phyloP scores from a whole-genome alignment of 2,888 invertebrate genomes.

The Mylabris sibirica region DNA sequence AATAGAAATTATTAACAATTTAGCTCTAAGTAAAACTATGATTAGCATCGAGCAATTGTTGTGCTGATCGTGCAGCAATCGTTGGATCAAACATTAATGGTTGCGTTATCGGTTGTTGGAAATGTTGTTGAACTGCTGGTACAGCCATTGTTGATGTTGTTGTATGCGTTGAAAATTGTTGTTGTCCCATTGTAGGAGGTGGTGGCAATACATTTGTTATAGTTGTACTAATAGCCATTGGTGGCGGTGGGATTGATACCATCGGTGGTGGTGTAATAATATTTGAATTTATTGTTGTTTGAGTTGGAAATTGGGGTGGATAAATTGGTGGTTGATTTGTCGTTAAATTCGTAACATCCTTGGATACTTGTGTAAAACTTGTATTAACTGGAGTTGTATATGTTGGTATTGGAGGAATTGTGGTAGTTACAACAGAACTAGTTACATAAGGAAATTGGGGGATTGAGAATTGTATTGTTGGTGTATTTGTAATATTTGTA shows the following conservation, averaged over 20 bases:
- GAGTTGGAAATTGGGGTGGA: neutral
- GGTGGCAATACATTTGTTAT: neutral
- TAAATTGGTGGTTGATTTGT: neutral
- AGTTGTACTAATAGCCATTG: slow-evolving; percentile 4
- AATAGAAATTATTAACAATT: neutral
- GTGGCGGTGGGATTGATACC: slow-evolving; percentile 14
- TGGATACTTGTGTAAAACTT: neutral
- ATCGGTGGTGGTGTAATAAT: neutral
- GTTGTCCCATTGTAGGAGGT: slow-evolving; percentile 18
- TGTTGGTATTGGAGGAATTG: neutral
- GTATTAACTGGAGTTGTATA: slow-evolving; percentile 3
- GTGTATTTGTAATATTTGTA: slow-evolving; percentile 8
- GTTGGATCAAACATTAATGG: slow-evolving; percentile 57
- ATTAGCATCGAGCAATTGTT: slow-evolving; percentile 56
- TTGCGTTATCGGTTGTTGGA: slow-evolving; percentile 34
- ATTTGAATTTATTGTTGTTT: neutral
- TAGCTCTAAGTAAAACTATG: slow-evolving; percentile 17
- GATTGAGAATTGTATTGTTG: slow-evolving; percentile 13
- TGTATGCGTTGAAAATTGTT: slow-evolving; percentile 36
- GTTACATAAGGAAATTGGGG: neutral
- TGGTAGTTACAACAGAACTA: neutral
- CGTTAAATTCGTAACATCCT: neutral
- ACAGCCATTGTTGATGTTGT: slow-evolving; percentile 13
- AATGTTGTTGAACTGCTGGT: neutral
- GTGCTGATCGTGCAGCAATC: slow-evolving; percentile 59